A percentile compares a stretch with the other conserved stretches of the same genome.
Conservation (phyloP, 2,797 vertebrate species). For the Cyprinodon diabolis region DNA sequence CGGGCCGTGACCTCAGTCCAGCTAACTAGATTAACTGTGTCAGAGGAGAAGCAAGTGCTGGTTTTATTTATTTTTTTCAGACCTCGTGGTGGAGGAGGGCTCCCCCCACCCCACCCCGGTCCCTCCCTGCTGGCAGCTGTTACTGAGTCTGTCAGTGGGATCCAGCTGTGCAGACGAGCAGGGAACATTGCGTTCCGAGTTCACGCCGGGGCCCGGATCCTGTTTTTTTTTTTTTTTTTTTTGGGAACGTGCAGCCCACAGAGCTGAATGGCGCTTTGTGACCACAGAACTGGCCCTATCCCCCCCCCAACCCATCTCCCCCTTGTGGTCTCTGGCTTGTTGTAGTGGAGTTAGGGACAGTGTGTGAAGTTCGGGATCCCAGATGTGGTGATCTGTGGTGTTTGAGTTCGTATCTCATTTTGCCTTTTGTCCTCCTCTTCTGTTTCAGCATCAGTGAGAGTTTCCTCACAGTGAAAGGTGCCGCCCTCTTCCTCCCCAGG, state of each 20-base stretch:
- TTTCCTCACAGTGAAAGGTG: conserved; percentile 98
- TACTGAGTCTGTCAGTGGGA: conserved; percentile 53
- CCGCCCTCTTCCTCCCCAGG: conserved; percentile 93
- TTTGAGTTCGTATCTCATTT: conserved; percentile 10
- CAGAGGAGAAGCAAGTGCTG: conserved; percentile 25
- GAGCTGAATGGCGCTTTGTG: conserved; percentile 63
- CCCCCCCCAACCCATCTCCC: not conserved
- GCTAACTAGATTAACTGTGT: conserved; percentile 56
- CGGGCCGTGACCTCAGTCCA: conserved; percentile 49
- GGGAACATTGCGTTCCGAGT: conserved; percentile 75
- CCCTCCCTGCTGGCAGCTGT: conserved; percentile 68
- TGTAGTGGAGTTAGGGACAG: conserved; percentile 11
- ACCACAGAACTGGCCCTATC: conserved; percentile 30
- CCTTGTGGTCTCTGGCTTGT: conserved; percentile 15
- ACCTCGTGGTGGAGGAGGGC: conserved; percentile 33
- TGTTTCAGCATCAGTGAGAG: conserved; percentile 93
- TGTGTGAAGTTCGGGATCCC: conserved; percentile 14
- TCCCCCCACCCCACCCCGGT: conserved; percentile 25
- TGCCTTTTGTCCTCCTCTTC: conserved; percentile 11
- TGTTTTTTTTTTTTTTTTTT: conserved; percentile 33
- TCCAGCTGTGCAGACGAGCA: conserved; percentile 73
- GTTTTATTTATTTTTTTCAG: conserved; percentile 26
- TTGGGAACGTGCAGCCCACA: conserved; percentile 37
- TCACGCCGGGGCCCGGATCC: conserved; percentile 54
- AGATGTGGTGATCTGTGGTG: conserved; percentile 3